A percentile compares a stretch with the other conserved stretches of the same genome.
These are phyloP conservation scores for Diploscapter pachys DNA, from an alignment of 1,140 invertebrate genomes.

Conservation along the genomic window DNA sequence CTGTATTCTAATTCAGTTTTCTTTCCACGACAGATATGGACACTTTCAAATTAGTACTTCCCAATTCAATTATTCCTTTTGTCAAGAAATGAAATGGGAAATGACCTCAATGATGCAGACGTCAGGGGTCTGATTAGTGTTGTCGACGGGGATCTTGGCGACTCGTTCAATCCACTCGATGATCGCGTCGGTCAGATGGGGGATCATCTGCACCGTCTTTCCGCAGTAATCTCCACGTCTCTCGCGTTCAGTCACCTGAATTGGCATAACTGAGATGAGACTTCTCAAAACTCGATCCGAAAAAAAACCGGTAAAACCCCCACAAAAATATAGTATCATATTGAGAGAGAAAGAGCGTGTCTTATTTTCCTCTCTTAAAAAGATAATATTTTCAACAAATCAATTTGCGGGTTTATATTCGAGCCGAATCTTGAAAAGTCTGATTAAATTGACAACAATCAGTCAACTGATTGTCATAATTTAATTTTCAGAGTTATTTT, in stretches of 20 bases:
- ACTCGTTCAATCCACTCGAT: constrained; percentile 95
- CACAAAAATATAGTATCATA: background rate
- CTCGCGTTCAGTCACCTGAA: constrained; percentile 67
- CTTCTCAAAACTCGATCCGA: too few species aligned
- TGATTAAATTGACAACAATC: too few species aligned
- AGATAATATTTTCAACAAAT: too few species aligned
- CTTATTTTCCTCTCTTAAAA: too few species aligned
- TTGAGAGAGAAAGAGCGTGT: background rate
- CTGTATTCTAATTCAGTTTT: too few species aligned
- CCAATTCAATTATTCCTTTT: background rate
- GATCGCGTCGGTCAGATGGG: constrained; percentile 94
- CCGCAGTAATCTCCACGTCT: constrained; percentile 90
- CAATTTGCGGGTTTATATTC: too few species aligned
- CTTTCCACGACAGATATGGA: too few species aligned
- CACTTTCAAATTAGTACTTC: too few species aligned
- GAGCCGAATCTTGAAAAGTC: too few species aligned
- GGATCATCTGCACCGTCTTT: constrained; percentile 99
- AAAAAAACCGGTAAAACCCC: background rate
- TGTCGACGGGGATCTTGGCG: constrained; percentile 75
- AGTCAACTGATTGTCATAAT: too few species aligned
- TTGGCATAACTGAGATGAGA: too few species aligned
- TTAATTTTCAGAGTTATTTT: too few species aligned
- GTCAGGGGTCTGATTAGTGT: constrained; percentile 68
- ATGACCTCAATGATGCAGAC: constrained; percentile 65
- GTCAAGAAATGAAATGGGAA: background rate